phyloP scores from a whole-genome alignment of 2,888 invertebrate genomes.

The Agrochola lota region DNA sequence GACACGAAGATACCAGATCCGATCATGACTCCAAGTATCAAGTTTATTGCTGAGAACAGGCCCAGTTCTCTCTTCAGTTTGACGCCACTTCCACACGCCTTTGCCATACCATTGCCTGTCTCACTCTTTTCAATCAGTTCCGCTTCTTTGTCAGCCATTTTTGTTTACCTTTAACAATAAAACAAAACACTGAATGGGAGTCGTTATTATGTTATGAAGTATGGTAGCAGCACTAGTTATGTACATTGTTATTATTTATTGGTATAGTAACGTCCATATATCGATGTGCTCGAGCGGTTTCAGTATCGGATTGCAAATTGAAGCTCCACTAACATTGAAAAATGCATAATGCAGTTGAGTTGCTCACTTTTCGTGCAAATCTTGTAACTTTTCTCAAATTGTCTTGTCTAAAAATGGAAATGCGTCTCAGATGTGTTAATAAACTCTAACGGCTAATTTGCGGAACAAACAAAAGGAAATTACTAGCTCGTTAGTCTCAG shows the following conservation, averaged over 20 bases:
- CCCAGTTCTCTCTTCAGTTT: slow-evolving; percentile 94
- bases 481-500: slow-evolving; percentile 30
- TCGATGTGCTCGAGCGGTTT: slow-evolving; percentile 7
- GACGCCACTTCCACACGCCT: slow-evolving; percentile 83
- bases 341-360: not conserved
- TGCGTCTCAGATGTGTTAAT: slow-evolving; percentile 13
- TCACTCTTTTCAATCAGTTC: slow-evolving; percentile 73
- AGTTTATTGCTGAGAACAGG: slow-evolving; percentile 94
- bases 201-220: slow-evolving; percentile 28
- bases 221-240: not conserved
- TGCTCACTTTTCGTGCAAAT: not conserved
- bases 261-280: not conserved
- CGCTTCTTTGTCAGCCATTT: slow-evolving; percentile 77
- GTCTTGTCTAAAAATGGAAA: slow-evolving; percentile 24
- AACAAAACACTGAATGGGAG: slow-evolving; percentile 32
- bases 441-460: slow-evolving; percentile 34
- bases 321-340: slow-evolving; percentile 8
- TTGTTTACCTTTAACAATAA: slow-evolving; percentile 71
- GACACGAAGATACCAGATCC: slow-evolving; percentile 97
- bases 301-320: slow-evolving; percentile 27
- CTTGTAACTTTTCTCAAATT: slow-evolving; percentile 2
- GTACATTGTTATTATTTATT: slow-evolving; percentile 30
- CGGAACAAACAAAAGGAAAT: slow-evolving; percentile 35
- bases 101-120: slow-evolving; percentile 68
- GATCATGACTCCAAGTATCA: slow-evolving; percentile 97